These are phyloP conservation scores for Prolemur simus DNA, from an alignment of 2,113 vertebrate species.

Conservation along the genomic window DNA sequence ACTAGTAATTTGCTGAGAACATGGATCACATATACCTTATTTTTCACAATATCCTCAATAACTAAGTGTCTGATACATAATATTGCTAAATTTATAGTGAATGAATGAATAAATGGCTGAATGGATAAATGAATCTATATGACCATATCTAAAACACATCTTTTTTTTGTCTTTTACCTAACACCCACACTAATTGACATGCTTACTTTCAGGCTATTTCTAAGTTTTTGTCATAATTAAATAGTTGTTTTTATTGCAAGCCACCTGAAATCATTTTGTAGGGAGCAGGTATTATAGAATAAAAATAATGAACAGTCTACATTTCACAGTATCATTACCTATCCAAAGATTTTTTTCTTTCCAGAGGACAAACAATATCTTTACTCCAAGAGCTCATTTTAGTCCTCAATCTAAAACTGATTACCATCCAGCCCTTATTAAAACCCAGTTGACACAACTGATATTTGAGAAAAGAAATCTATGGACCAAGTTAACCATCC, in stretches of 20 bases:
- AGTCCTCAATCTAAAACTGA: slow-evolving; percentile 22
- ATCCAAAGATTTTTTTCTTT: not conserved
- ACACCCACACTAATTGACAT: not conserved
- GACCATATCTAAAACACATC: not conserved
- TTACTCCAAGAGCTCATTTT: not conserved
- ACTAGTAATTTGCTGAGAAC: not conserved
- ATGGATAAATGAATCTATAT: not conserved
- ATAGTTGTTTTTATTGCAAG: not conserved
- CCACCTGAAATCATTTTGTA: not conserved
- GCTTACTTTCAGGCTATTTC: not conserved
- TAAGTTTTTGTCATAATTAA: not conserved
- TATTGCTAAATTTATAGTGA: not conserved
- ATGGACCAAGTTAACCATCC: not conserved
- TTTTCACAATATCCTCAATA: not conserved
- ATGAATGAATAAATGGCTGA: not conserved
- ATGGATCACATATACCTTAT: not conserved
- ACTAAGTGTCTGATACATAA: not conserved
- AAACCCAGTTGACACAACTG: not conserved
- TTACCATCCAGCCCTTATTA: slow-evolving; percentile 3
- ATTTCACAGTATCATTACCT: not conserved
- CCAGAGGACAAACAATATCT: not conserved
- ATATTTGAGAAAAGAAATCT: slow-evolving; percentile 34
- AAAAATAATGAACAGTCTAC: not conserved
- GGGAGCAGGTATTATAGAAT: not conserved
- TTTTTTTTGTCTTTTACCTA: not conserved